Conservation (phyloP, 2,888 invertebrate species). For the Drosophila stalkeri region DNA sequence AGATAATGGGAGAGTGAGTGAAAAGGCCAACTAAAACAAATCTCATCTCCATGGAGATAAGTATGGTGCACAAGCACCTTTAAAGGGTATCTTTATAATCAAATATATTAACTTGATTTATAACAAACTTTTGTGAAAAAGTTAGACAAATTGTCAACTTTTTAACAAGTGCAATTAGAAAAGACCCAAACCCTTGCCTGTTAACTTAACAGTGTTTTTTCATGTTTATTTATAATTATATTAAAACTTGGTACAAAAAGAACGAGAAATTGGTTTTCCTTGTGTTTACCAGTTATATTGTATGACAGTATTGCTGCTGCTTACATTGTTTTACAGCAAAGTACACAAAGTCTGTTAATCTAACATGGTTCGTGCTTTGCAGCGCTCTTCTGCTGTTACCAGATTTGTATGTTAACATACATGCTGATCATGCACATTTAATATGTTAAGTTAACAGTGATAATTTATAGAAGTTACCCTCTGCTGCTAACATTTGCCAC, state of each 20-base stretch:
- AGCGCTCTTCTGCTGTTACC: background rate
- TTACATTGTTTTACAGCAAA: background rate
- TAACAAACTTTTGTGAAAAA: constrained; percentile 15
- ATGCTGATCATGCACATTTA: background rate
- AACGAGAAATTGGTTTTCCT: too few relatives aligned
- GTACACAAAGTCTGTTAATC: background rate
- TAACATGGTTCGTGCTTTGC: background rate
- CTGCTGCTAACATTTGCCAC: background rate
- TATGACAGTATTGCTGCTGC: too few relatives aligned
- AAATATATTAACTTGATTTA: constrained; percentile 19
- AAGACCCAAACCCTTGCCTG: background rate
- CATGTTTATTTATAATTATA: constrained; percentile 1
- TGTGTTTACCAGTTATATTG: background rate
- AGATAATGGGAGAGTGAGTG: constrained; percentile 1
- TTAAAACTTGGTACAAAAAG: background rate
- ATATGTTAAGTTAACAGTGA: background rate
- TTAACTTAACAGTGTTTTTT: background rate
- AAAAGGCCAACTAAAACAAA: constrained; percentile 10
- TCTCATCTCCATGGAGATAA: constrained; percentile 25
- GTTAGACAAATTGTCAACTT: constrained; percentile 17
- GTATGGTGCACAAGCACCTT: background rate
- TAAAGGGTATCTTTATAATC: constrained; percentile 20
- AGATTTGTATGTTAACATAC: background rate
- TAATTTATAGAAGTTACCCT: background rate
- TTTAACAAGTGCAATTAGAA: constrained; percentile 26